Base-by-base conservation (phyloP, 2,888 invertebrate species). In the Ptychoptera albimana region DNA sequence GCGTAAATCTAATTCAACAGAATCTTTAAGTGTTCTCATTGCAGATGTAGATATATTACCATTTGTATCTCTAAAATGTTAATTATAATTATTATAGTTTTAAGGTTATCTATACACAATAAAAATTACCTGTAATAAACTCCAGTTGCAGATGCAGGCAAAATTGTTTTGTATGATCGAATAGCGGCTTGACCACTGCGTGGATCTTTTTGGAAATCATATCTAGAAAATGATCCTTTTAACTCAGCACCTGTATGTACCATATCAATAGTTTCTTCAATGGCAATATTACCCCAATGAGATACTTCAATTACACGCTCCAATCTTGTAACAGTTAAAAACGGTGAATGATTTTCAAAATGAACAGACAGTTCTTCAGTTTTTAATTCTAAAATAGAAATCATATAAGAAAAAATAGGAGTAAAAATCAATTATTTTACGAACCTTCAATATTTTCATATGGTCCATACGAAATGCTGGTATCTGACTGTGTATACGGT, bases 1-100 rank as follows among this genome's bases (percentile, higher is more conserved):
- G 42, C 92, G 74, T n/a, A 98, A 71, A 57, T 96, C 96, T 4
- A 98, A 67, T 58, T 98, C 96, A 8, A 97, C 92, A 35, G 89
- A 83, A 59, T 97, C 93, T 52, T 87, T 86, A 53, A 84, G 74
- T 16, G 84, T 69, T 51, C 82, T 76, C 70, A 97, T 83, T 61
- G 89, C 84, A 1, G 94, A 94, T 9, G 98, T 99, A 1, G 96
- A 97, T 57, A 99, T 98, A 63, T 99, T 99, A 35, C 92, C 98
- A 61, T 99, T 99, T 52, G 92, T 93, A 64, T 98, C 98, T 44
- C 65, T 55, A 42, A 12, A 12, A 12, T 5, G 2, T 4, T 5
- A 36, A 36, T 36, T 36, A 11, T 32, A 11, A 11, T 32, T 30
- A 7, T 9, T 8, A 30, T 9, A 8, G 30, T 8, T 30, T 30